Conservation (phyloP, 2,888 invertebrate genomes). For the Heteromurus nitidus region DNA sequence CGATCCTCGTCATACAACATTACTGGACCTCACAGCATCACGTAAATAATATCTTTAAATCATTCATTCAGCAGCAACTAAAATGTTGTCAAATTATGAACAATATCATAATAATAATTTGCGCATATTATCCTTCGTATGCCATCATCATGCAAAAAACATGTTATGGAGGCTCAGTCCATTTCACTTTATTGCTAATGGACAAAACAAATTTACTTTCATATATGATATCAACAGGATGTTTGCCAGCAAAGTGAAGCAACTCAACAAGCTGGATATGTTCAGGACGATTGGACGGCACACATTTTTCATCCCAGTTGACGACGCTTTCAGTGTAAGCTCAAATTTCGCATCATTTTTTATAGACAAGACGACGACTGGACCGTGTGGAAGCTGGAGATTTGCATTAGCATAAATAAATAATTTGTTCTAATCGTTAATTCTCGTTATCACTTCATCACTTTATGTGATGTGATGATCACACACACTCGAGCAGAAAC, state of each 20-base stretch:
- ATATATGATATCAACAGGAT: slow-evolving; percentile 58
- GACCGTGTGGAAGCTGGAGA: not conserved
- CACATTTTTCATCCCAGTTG: slow-evolving; percentile 93
- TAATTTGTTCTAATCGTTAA: not conserved
- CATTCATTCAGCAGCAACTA: too few relatives aligned
- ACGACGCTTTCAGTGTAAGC: slow-evolving; percentile 89
- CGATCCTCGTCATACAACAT: slow-evolving; percentile 67
- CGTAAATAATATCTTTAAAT: too few relatives aligned
- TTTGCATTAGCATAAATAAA: not conserved
- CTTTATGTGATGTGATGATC: not conserved
- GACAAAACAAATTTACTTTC: not conserved
- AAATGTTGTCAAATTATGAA: too few relatives aligned
- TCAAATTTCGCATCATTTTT: not conserved
- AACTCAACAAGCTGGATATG: slow-evolving; percentile 84
- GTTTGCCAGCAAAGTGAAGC: slow-evolving; percentile 82
- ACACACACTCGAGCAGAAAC: too few relatives aligned
- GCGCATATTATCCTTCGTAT: too few relatives aligned
- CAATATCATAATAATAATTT: not conserved
- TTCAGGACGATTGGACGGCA: slow-evolving; percentile 87
- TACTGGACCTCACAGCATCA: slow-evolving; percentile 64
- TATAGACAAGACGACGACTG: not conserved
- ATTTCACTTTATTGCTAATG: too few relatives aligned
- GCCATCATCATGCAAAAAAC: too few relatives aligned
- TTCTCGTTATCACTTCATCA: not conserved
- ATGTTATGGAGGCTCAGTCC: too few relatives aligned